A percentile compares a stretch with the other conserved stretches of the same genome.
These are phyloP conservation scores for Drosophila longiperda DNA, from an alignment of 2,888 invertebrate genomes.

Conservation along the genomic window DNA sequence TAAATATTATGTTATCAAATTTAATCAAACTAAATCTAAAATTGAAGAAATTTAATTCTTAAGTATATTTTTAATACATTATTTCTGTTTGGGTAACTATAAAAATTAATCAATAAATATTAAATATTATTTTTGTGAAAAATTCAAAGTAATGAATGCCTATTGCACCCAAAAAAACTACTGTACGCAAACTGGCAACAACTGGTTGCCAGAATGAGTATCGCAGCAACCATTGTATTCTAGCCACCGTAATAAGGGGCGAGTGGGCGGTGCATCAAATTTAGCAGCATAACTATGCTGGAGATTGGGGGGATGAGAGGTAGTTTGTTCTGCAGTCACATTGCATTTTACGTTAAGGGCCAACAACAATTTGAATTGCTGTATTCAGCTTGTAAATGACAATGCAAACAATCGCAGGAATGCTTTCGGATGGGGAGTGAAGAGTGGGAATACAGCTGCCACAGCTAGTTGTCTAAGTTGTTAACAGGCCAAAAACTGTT, in stretches of 20 bases:
- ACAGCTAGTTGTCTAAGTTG: constrained; percentile 38
- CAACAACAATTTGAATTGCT: constrained; percentile 71
- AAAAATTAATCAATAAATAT: neutral
- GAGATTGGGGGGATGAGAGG: constrained; percentile 20
- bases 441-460: neutral
- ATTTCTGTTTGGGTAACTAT: neutral
- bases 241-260: constrained; percentile 44
- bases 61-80: neutral
- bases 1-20: neutral
- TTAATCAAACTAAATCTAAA: neutral
- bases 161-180: neutral
- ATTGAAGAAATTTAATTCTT: neutral
- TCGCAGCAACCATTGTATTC: constrained; percentile 49
- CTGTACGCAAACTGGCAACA: constrained; percentile 16
- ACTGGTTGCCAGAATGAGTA: constrained; percentile 2
- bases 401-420: constrained; percentile 39
- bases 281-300: constrained; percentile 26
- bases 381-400: constrained; percentile 45
- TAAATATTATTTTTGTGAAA: neutral
- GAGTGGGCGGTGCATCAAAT: constrained; percentile 24
- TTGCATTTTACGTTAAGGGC: constrained; percentile 61
- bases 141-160: constrained; percentile 13
- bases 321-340: constrained; percentile 3
- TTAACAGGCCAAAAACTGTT: constrained; percentile 39
- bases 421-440: too few species aligned